Percentiles rank a stretch among this genome's conserved stretches.
phyloP scores from a whole-genome alignment of 2,113 vertebrate genomes.

The Hyla sarda region DNA sequence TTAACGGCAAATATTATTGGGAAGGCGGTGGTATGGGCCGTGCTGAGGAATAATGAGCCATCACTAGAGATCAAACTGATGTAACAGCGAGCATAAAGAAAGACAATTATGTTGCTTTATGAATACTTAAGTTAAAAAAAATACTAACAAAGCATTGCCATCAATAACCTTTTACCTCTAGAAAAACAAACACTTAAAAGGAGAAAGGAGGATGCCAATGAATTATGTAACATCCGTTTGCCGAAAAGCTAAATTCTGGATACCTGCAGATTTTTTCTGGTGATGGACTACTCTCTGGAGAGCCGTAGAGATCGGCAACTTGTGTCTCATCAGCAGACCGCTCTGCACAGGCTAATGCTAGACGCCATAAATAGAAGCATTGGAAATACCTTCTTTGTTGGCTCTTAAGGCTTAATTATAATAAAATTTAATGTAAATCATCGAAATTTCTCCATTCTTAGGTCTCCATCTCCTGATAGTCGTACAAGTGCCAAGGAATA shows the following conservation, averaged over 20 bases:
- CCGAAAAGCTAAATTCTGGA: slow-evolving; percentile 1
- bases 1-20: slow-evolving; percentile 40
- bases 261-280: neutral
- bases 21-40: slow-evolving; percentile 33
- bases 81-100: slow-evolving; percentile 24
- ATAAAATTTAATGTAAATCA: slow-evolving; percentile 25
- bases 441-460: slow-evolving; percentile 48
- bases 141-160: slow-evolving; percentile 14
- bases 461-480: neutral
- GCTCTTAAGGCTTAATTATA: slow-evolving; percentile 59
- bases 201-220: neutral
- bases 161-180: slow-evolving; percentile 10
- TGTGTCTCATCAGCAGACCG: slow-evolving; percentile 49
- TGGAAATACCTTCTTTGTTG: slow-evolving; percentile 21
- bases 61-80: slow-evolving; percentile 30
- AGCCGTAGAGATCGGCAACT: slow-evolving; percentile 45
- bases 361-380: slow-evolving; percentile 32
- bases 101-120: slow-evolving; percentile 22
- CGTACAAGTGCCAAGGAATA: slow-evolving; percentile 1
- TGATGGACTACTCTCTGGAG: slow-evolving; percentile 51
- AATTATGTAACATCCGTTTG: slow-evolving; percentile 9
- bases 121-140: slow-evolving; percentile 30
- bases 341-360: slow-evolving; percentile 33
- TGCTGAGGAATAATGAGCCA: slow-evolving; percentile 46
- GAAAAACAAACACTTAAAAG: slow-evolving; percentile 2